Percentiles rank a stretch among this genome's conserved stretches.
phyloP scores from a whole-genome alignment of 2,888 invertebrate species.

The Digitonthophagus gazella region DNA sequence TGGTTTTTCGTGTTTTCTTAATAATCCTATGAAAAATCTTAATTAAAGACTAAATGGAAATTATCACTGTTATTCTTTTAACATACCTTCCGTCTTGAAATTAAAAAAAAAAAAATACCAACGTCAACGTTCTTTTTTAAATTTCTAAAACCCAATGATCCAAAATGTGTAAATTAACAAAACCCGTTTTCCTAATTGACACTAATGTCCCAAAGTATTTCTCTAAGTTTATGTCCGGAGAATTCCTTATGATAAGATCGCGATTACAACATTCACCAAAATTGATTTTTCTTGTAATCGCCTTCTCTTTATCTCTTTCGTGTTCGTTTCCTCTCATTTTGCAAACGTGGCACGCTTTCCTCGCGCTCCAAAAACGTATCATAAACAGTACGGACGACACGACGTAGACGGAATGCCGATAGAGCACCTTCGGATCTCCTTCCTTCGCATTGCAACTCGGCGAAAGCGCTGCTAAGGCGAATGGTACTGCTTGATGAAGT shows the following conservation, averaged over 20 bases:
- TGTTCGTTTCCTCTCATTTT: not conserved
- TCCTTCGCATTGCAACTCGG: too few species aligned
- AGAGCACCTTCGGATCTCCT: not conserved
- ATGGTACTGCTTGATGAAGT: not conserved
- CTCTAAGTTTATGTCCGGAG: not conserved
- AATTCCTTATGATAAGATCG: not conserved
- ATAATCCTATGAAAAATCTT: too few species aligned
- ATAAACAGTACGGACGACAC: not conserved
- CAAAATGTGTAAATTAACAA: not conserved
- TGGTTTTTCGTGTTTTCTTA: too few species aligned
- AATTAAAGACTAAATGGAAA: too few species aligned
- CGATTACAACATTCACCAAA: not conserved
- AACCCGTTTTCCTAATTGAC: not conserved
- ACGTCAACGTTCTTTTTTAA: too few species aligned
- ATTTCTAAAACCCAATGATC: not conserved
- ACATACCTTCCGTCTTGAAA: not conserved
- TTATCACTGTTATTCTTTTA: too few species aligned
- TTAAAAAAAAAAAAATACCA: not conserved
- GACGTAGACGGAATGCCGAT: not conserved
- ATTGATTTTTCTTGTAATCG: not conserved
- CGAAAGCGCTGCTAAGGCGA: too few species aligned
- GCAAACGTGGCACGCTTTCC: not conserved
- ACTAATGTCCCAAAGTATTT: not conserved
- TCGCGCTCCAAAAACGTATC: not conserved
- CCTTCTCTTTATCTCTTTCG: not conserved